A percentile compares a stretch with the other conserved stretches of the same genome.
Conservation (phyloP, 1,140 invertebrate species). For the Formica exsecta region DNA sequence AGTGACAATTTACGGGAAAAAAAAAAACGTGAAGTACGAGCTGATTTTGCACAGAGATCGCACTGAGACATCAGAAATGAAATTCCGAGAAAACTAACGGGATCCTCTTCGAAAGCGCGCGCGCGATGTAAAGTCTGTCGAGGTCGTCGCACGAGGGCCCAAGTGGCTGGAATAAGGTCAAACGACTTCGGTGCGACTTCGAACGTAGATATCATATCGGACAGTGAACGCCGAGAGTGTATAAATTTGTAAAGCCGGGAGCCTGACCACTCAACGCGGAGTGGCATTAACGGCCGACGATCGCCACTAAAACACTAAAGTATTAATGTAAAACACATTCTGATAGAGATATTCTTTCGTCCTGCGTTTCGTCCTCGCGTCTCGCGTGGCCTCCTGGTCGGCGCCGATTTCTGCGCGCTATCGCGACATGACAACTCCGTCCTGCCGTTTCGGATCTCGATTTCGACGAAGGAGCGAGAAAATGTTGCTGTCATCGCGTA, state of each 20-base stretch:
- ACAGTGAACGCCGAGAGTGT: slow-evolving; percentile 80
- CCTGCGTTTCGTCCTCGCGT: slow-evolving; percentile 44
- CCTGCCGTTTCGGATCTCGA: slow-evolving; percentile 23
- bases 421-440: slow-evolving; percentile 32
- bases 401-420: slow-evolving; percentile 56
- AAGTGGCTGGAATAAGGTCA: slow-evolving; percentile 73
- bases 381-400: neutral
- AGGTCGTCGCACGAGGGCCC: slow-evolving; percentile 63
- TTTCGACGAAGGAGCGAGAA: slow-evolving; percentile 14
- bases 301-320: slow-evolving; percentile 85
- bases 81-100: neutral
- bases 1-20: neutral
- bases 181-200: slow-evolving; percentile 63
- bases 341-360: slow-evolving; percentile 84
- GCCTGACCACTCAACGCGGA: slow-evolving; percentile 81
- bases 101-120: neutral
- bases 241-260: slow-evolving; percentile 86
- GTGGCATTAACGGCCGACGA: slow-evolving; percentile 85
- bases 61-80: slow-evolving; percentile 3
- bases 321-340: slow-evolving; percentile 87
- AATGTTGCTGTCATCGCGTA: slow-evolving; percentile 10
- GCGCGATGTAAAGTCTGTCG: slow-evolving; percentile 5
- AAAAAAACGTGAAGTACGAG: neutral
- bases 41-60: neutral
- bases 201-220: slow-evolving; percentile 84